phyloP scores from a whole-genome alignment of 2,888 invertebrate species.

The Dysmachus trigonus region DNA sequence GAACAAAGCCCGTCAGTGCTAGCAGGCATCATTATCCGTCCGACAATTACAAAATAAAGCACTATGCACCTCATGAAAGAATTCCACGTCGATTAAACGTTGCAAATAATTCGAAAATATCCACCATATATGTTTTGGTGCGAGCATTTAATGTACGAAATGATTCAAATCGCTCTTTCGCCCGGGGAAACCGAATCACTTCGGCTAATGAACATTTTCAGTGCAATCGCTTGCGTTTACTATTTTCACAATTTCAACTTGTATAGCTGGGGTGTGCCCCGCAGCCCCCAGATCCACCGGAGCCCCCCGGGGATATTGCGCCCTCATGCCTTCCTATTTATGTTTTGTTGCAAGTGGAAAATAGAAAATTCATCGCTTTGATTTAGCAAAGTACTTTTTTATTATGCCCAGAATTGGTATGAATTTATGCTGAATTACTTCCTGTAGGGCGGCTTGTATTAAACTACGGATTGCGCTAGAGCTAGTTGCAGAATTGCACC shows the following conservation, averaged over 20 bases:
- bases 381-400: conserved; percentile 40
- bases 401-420: conserved; percentile 37
- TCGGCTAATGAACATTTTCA: conserved; percentile 28
- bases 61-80: not conserved
- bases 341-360: conserved; percentile 35
- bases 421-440: conserved; percentile 41
- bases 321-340: not conserved
- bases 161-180: conserved; percentile 14
- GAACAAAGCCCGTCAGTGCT: not conserved
- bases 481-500: not conserved
- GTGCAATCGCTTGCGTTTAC: conserved; percentile 28
- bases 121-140: conserved; percentile 6
- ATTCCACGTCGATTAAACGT: conserved; percentile 6
- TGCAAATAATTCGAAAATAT: conserved; percentile 27
- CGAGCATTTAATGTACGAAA: not conserved
- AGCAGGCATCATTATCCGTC: not conserved
- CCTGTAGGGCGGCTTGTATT: not conserved
- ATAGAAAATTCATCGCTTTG: conserved; percentile 42
- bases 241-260: conserved; percentile 31
- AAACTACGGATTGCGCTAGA: not conserved
- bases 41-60: not conserved
- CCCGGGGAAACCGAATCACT: conserved; percentile 30
- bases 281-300: not conserved
- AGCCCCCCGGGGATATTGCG: not conserved
- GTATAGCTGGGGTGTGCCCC: not conserved